Conservation (phyloP, 2,888 invertebrate genomes). For the Deilephila porcellus region DNA sequence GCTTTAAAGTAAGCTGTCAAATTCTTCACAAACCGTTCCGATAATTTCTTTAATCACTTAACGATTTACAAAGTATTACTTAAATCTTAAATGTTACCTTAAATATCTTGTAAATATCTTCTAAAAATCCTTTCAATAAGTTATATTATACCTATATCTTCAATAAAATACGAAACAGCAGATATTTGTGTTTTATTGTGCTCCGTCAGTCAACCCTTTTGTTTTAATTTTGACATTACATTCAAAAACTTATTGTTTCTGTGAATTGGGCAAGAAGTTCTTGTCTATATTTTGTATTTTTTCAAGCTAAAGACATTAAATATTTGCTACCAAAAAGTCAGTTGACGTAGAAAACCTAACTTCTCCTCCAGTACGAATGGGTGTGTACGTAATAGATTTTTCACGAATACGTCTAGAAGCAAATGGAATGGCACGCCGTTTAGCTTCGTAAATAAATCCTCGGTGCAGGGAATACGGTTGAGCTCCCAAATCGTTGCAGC, state of each 20-base stretch:
- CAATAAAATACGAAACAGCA: conserved; percentile 74
- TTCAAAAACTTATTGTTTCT: background rate
- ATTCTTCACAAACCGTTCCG: conserved; percentile 30
- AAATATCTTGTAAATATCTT: conserved; percentile 80
- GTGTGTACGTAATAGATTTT: conserved; percentile 10
- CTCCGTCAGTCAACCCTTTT: background rate
- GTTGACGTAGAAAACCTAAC: background rate
- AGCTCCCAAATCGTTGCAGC: conserved; percentile 36
- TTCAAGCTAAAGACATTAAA: no score
- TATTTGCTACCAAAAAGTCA: background rate
- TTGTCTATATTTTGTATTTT: background rate
- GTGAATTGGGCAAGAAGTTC: background rate
- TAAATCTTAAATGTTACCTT: conserved; percentile 70
- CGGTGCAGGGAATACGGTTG: conserved; percentile 44
- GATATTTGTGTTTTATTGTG: conserved; percentile 44
- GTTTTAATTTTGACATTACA: no score
- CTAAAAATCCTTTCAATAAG: conserved; percentile 76
- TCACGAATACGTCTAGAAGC: conserved; percentile 12
- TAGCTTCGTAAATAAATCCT: conserved; percentile 44
- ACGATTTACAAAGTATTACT: conserved; percentile 65
- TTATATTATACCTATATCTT: conserved; percentile 80
- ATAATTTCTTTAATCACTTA: conserved; percentile 12
- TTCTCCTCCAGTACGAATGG: background rate
- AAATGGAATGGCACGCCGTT: conserved; percentile 30
- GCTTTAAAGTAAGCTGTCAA: conserved; percentile 4